A percentile compares a stretch with the other conserved stretches of the same genome.
phyloP scores from a whole-genome alignment of 2,888 invertebrate genomes.

The Caenorhabditis zanzibari region DNA sequence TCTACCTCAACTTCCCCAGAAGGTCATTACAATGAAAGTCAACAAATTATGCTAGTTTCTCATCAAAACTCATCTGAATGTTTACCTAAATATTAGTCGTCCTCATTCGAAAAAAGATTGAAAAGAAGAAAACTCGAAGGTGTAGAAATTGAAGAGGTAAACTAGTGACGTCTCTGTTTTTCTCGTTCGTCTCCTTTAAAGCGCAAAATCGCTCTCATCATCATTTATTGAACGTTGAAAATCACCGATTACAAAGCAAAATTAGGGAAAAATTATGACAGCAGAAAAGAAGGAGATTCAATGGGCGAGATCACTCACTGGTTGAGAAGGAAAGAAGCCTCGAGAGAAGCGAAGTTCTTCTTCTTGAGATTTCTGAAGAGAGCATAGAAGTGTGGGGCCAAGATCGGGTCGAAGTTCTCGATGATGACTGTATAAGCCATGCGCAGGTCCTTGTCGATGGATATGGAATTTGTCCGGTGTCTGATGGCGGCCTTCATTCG shows the following conservation, averaged over 20 bases:
- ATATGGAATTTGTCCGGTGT: background rate
- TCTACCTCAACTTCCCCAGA: background rate
- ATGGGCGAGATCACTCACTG: background rate
- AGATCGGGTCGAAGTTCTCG: conserved; percentile 10
- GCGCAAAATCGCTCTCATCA: background rate
- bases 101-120: background rate
- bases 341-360: background rate
- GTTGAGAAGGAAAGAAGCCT: background rate
- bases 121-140: background rate
- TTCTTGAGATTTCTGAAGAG: background rate
- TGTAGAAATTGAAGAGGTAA: background rate
- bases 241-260: background rate
- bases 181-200: background rate
- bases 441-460: background rate
- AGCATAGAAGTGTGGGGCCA: conserved; percentile 1
- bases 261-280: background rate
- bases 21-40: background rate
- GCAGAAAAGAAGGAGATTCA: background rate
- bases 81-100: background rate
- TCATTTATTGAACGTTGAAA: background rate
- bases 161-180: background rate
- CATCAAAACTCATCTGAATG: background rate
- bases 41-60: conserved; percentile 7
- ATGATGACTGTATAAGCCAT: conserved; percentile 17
- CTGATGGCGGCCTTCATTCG: background rate